These are phyloP conservation scores for Agriotes lineatus DNA, from an alignment of 2,888 invertebrate species.

Conservation along the genomic window DNA sequence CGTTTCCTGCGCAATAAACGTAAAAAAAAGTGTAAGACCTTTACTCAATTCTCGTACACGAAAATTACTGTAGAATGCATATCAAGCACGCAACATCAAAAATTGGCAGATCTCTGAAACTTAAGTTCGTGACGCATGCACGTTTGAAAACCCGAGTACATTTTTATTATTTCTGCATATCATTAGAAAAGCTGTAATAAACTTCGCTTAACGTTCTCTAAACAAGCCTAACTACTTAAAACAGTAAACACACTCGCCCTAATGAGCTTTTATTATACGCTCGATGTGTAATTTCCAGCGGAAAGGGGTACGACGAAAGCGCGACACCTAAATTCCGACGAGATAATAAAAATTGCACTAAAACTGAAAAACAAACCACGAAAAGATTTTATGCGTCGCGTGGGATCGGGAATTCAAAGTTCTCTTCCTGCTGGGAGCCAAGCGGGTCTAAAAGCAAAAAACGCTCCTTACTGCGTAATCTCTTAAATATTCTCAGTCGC, in stretches of 20 bases:
- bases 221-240: constrained; percentile 47
- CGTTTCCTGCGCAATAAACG: not conserved
- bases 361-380: constrained; percentile 33
- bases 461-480: constrained; percentile 52
- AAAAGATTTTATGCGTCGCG: constrained; percentile 25
- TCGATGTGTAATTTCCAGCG: constrained; percentile 29
- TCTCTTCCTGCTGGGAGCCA: not conserved
- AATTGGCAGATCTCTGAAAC: constrained; percentile 46
- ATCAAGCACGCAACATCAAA: constrained; percentile 52
- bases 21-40: constrained; percentile 20
- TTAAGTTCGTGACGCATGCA: constrained; percentile 52
- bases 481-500: constrained; percentile 59
- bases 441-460: constrained; percentile 13
- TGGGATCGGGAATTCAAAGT: constrained; percentile 28
- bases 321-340: constrained; percentile 20
- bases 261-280: constrained; percentile 47
- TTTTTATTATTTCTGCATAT: constrained; percentile 56
- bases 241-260: constrained; percentile 43
- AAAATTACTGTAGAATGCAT: constrained; percentile 42
- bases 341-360: constrained; percentile 36
- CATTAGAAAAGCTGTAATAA: constrained; percentile 43
- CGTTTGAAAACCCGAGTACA: constrained; percentile 39
- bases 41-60: constrained; percentile 27
- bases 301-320: constrained; percentile 8
- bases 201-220: constrained; percentile 27